These are phyloP conservation scores for Stichodactyla mertensii DNA, from an alignment of 64 coral and sea anemone species.

Conservation along the genomic window DNA sequence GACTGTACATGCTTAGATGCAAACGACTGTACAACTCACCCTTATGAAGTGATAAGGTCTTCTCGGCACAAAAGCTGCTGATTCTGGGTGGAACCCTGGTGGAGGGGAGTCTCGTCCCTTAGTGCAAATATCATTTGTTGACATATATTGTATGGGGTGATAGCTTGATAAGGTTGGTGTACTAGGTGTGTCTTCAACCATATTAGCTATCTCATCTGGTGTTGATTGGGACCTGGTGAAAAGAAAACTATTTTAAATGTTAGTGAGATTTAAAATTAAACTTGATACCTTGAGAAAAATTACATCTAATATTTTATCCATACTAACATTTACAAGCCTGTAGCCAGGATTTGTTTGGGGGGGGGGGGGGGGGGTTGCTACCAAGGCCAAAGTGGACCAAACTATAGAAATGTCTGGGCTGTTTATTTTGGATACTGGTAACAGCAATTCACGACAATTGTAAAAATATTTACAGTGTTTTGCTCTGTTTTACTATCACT, in stretches of 20 bases:
- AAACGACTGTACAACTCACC: too few relatives aligned
- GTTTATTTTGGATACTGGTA: too few relatives aligned
- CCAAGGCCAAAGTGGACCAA: too few relatives aligned
- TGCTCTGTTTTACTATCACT: too few relatives aligned
- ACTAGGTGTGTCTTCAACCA: conserved; percentile 86
- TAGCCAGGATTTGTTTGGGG: too few relatives aligned
- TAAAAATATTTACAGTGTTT: too few relatives aligned
- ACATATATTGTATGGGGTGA: conserved; percentile 75
- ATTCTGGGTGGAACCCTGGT: conserved; percentile 90
- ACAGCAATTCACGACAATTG: too few relatives aligned
- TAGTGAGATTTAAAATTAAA: neutral
- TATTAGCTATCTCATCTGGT: conserved; percentile 86
- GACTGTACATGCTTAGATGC: too few relatives aligned
- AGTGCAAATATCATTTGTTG: conserved; percentile 67
- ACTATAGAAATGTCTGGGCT: too few relatives aligned
- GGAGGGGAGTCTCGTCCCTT: conserved; percentile 86
- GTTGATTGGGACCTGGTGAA: conserved; percentile 75
- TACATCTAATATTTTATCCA: too few relatives aligned
- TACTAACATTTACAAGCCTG: too few relatives aligned
- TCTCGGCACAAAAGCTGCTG: conserved; percentile 47
- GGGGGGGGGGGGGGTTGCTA: too few relatives aligned
- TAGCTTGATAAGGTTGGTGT: conserved; percentile 86
- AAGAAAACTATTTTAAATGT: neutral
- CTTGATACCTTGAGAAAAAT: neutral
- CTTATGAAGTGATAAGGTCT: conserved; percentile 75